These are phyloP conservation scores for Trisateles emortualis DNA, from an alignment of 2,888 invertebrate species.

Conservation along the genomic window DNA sequence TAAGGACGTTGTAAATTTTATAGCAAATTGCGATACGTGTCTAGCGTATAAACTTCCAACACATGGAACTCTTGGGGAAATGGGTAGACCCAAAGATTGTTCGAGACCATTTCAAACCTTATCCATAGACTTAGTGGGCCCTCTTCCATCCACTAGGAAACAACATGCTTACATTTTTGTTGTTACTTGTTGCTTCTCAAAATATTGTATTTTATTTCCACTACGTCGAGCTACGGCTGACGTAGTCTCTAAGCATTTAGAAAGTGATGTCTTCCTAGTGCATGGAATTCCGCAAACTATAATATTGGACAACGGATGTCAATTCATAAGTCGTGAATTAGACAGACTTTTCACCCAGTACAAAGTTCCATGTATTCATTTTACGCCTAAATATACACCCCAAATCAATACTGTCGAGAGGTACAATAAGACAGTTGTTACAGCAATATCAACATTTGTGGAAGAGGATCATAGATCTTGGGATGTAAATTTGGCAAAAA, in stretches of 20 bases:
- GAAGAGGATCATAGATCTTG: neutral
- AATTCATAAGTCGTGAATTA: neutral
- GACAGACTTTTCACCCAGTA: neutral
- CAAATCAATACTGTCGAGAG: neutral
- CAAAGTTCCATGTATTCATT: neutral
- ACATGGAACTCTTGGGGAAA: neutral
- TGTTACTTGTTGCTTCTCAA: no score
- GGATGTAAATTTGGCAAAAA: neutral
- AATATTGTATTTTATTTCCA: slow-evolving; percentile 38
- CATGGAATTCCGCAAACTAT: no score
- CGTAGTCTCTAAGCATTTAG: no score
- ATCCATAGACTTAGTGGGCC: slow-evolving; percentile 42
- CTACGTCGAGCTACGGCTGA: slow-evolving; percentile 28
- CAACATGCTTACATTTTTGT: no score
- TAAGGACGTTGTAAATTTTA: no score
- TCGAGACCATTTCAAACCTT: slow-evolving; percentile 40
- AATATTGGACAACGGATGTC: no score
- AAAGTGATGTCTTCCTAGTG: neutral
- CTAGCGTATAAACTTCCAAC: slow-evolving; percentile 37
- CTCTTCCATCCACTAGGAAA: no score
- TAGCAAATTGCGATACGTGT: slow-evolving; percentile 31
- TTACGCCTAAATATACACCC: neutral
- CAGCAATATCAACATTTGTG: neutral
- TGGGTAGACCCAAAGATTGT: slow-evolving; percentile 23
- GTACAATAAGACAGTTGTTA: neutral